Conservation (phyloP, 2,113 vertebrate genomes). For the Neolamprologus caudopunctatus region DNA sequence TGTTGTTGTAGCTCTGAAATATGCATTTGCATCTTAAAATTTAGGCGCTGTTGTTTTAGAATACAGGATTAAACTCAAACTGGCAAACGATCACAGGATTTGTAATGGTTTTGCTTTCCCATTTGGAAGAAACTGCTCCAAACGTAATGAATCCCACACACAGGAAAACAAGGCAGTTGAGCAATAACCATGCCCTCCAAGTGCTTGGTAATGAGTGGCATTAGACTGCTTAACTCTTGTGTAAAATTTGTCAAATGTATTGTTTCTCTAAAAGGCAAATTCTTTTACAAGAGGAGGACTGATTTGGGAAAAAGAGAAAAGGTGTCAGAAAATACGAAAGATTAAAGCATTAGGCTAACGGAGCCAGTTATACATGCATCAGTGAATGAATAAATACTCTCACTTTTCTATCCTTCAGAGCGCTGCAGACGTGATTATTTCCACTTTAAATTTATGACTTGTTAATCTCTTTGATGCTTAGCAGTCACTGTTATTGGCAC, state of each 20-base stretch:
- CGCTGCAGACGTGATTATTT: slow-evolving; percentile 46
- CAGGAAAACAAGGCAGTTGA: slow-evolving; percentile 27
- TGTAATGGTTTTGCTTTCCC: slow-evolving; percentile 38
- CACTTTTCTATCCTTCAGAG: neutral
- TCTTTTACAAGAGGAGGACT: neutral
- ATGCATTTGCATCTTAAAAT: slow-evolving; percentile 15
- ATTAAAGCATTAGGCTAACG: slow-evolving; percentile 6
- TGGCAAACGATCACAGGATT: slow-evolving; percentile 36
- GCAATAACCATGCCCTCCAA: slow-evolving; percentile 3
- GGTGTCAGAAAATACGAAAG: neutral
- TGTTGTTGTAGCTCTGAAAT: slow-evolving; percentile 13
- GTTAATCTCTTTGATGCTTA: slow-evolving; percentile 60
- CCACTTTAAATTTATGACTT: slow-evolving; percentile 50
- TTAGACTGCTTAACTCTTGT: neutral
- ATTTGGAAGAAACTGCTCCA: slow-evolving; percentile 17
- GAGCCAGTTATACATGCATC: slow-evolving; percentile 9
- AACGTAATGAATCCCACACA: slow-evolving; percentile 47
- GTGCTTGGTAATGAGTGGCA: slow-evolving; percentile 20
- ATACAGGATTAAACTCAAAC: slow-evolving; percentile 3
- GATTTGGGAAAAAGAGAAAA: neutral
- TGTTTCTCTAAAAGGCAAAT: neutral
- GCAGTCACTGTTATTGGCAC: slow-evolving; percentile 26
- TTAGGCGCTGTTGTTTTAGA: neutral
- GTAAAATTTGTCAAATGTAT: neutral
- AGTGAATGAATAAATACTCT: slow-evolving; percentile 27